A percentile compares a stretch with the other conserved stretches of the same genome.
Conservation (phyloP, 1,140 invertebrate species). For the Mizuhopecten yessoensis region DNA sequence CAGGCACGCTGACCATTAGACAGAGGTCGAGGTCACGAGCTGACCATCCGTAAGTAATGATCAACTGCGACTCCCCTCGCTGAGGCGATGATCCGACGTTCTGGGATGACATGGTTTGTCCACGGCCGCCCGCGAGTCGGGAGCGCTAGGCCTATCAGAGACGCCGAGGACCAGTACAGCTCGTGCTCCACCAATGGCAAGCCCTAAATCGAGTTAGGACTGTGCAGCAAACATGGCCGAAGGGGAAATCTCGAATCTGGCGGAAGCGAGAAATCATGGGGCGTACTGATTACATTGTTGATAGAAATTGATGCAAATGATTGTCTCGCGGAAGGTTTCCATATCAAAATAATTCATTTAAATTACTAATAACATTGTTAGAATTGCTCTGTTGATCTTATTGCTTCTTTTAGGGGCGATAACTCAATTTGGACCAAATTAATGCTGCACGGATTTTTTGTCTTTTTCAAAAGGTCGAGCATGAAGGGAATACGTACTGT, state of each 20-base stretch:
- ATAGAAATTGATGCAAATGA: constrained; percentile 39
- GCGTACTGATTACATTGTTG: constrained; percentile 33
- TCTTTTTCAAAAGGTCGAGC: constrained; percentile 32
- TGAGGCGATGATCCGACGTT: not conserved
- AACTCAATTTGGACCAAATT: constrained; percentile 39
- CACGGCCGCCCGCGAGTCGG: not conserved
- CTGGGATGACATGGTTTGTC: constrained; percentile 18
- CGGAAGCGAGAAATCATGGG: not conserved
- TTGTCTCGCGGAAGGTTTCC: constrained; percentile 31
- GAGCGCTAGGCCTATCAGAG: not conserved
- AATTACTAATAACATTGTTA: constrained; percentile 29
- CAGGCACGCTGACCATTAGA: constrained; percentile 31
- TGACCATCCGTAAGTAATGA: constrained; percentile 26
- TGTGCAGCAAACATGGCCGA: not conserved
- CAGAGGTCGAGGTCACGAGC: not conserved
- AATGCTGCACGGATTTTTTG: constrained; percentile 24
- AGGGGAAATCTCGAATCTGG: not conserved
- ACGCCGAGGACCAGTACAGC: not conserved
- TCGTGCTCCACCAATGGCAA: not conserved
- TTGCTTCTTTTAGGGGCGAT: constrained; percentile 17
- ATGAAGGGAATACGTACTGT: constrained; percentile 24
- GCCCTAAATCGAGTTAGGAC: not conserved
- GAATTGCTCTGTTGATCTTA: not conserved
- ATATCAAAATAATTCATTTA: constrained; percentile 40
- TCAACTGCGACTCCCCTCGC: not conserved